phyloP scores from a whole-genome alignment of 2,888 invertebrate genomes.

The Pantelozetes paolii region DNA sequence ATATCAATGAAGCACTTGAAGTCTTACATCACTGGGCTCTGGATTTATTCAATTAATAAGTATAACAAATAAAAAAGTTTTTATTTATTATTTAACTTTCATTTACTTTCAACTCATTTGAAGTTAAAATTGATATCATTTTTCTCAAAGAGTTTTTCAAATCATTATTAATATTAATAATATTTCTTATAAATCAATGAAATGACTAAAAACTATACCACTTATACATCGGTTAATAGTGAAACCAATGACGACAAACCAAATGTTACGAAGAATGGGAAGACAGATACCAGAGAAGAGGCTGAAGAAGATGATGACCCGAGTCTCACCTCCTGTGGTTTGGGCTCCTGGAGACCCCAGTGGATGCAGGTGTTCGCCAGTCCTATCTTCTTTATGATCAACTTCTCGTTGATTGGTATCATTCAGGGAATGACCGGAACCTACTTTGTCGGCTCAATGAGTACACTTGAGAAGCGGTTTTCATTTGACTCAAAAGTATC shows the following conservation, averaged over 20 bases:
- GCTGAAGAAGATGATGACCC: conserved; percentile 26
- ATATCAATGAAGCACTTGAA: conserved; percentile 23
- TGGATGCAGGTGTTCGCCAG: conserved; percentile 46
- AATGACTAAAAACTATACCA: conserved; percentile 7
- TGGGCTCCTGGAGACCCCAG: conserved; percentile 45
- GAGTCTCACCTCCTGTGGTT: conserved; percentile 42
- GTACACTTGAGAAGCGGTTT: conserved; percentile 46
- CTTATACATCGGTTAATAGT: conserved; percentile 1
- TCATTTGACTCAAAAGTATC: conserved; percentile 44
- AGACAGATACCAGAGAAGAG: not conserved
- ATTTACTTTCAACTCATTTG: not conserved
- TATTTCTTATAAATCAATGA: not conserved
- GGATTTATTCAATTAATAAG: conserved; percentile 9
- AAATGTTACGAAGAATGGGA: not conserved
- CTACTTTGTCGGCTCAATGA: conserved; percentile 44
- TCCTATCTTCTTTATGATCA: conserved; percentile 45
- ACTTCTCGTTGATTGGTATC: conserved; percentile 44
- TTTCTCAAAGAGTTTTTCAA: not conserved
- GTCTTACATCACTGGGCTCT: conserved; percentile 30
- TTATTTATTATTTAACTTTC: not conserved
- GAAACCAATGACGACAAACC: not conserved
- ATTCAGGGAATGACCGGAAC: conserved; percentile 45
- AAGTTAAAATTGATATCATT: no score
- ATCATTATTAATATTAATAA: not conserved
- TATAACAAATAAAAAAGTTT: not conserved